phyloP scores from a whole-genome alignment of 2,797 vertebrate species.

The Spinus olivaceus region DNA sequence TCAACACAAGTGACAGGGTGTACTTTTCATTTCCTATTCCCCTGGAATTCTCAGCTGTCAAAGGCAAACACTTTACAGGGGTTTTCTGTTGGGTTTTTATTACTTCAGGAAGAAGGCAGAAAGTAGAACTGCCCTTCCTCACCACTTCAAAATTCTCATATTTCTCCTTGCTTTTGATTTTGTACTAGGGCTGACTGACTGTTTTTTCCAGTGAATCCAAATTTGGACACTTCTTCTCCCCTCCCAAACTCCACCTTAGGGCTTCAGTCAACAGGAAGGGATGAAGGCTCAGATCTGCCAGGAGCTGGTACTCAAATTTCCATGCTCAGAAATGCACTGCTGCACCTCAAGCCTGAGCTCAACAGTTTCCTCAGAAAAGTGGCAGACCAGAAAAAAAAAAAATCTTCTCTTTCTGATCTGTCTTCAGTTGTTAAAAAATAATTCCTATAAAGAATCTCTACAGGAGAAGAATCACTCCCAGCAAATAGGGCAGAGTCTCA shows the following conservation, averaged over 20 bases:
- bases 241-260: neutral
- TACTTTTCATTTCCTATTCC: conserved; percentile 25
- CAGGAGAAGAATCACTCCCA: neutral
- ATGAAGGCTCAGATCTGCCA: neutral
- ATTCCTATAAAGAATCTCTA: neutral
- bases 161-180: neutral
- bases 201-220: neutral
- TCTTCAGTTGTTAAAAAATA: neutral
- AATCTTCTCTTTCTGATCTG: neutral
- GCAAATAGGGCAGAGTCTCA: neutral
- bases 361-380: neutral
- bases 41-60: neutral
- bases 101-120: neutral
- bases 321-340: neutral
- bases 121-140: conserved; percentile 14
- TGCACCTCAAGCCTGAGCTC: neutral
- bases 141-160: neutral
- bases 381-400: neutral
- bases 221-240: neutral
- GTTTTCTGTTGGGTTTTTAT: neutral
- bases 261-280: neutral
- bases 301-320: neutral
- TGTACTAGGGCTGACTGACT: neutral
- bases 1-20: neutral
- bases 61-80: neutral